Conservation (phyloP, 2,113 vertebrate genomes). For the Cyanoderma ruficeps region DNA sequence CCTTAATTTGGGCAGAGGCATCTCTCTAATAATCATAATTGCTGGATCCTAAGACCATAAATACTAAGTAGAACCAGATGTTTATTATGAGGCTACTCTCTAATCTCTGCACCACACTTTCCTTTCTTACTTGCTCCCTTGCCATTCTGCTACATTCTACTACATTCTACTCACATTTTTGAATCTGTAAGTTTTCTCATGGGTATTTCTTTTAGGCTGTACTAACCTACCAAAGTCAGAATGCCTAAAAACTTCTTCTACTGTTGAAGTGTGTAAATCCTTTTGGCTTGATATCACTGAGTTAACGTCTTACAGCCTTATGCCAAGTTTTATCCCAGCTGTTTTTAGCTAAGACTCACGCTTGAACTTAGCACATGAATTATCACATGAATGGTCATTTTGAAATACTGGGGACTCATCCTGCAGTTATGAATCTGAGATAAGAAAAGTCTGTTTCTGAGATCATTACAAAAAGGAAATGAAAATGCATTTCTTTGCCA, state of each 20-base stretch:
- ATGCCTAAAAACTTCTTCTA: neutral
- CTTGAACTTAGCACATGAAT: neutral
- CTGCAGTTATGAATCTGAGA: neutral
- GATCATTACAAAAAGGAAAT: neutral
- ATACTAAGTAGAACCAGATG: neutral
- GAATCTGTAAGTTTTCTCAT: neutral
- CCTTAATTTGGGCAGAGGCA: neutral
- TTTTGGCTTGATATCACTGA: neutral
- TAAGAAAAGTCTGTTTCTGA: neutral
- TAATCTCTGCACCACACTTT: neutral
- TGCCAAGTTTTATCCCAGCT: accelerated
- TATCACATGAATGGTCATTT: neutral
- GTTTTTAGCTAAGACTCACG: neutral
- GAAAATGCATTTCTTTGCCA: neutral
- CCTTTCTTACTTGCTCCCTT: neutral
- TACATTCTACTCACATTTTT: neutral
- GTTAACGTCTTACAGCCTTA: neutral
- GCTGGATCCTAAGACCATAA: neutral
- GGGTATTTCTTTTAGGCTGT: neutral
- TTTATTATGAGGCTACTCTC: neutral
- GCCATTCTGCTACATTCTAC: too few relatives aligned
- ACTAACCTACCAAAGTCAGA: neutral
- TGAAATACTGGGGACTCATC: neutral
- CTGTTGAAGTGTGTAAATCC: neutral
- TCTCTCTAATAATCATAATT: neutral